These are phyloP conservation scores for Archaeoteleia sp. DNA, from an alignment of 2,888 invertebrate species.

Conservation along the genomic window DNA sequence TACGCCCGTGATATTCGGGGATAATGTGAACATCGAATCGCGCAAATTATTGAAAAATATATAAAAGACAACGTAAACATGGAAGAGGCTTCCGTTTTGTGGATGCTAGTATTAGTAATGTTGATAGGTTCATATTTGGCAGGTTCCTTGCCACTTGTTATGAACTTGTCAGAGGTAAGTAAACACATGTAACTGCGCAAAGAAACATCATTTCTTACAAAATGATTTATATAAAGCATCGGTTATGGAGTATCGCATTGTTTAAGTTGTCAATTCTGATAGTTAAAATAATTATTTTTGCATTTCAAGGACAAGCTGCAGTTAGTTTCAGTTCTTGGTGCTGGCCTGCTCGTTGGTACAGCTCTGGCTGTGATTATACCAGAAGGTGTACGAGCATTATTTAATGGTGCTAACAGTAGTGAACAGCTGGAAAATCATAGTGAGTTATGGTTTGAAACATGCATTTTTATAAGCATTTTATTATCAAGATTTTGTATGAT, in stretches of 20 bases:
- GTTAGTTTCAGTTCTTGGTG: slow-evolving; percentile 95
- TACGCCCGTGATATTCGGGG: not conserved
- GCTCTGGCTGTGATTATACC: slow-evolving; percentile 98
- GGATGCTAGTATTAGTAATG: slow-evolving; percentile 93
- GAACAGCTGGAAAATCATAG: slow-evolving; percentile 49
- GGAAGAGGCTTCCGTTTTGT: slow-evolving; percentile 89
- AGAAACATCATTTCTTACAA: too few species aligned
- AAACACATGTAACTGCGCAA: not conserved
- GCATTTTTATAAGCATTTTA: slow-evolving; percentile 18
- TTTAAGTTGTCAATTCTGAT: too few species aligned
- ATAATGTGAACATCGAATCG: slow-evolving; percentile 9
- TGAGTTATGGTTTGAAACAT: too few species aligned
- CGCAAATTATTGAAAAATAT: slow-evolving; percentile 18
- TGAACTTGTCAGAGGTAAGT: slow-evolving; percentile 94
- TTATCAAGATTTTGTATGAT: slow-evolving; percentile 6
- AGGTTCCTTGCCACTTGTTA: slow-evolving; percentile 95
- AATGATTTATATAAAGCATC: too few species aligned
- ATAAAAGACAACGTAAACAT: slow-evolving; percentile 77
- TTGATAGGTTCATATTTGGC: slow-evolving; percentile 95
- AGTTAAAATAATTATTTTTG: slow-evolving; percentile 22
- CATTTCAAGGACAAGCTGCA: slow-evolving; percentile 91
- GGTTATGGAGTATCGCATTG: too few species aligned
- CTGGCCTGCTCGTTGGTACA: slow-evolving; percentile 97
- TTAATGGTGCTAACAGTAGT: slow-evolving; percentile 63
- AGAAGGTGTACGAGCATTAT: slow-evolving; percentile 94